Evolutionary conservation across 2,113 vertebrate species (phyloP).

Genomic region (Otus sunia): DNA sequence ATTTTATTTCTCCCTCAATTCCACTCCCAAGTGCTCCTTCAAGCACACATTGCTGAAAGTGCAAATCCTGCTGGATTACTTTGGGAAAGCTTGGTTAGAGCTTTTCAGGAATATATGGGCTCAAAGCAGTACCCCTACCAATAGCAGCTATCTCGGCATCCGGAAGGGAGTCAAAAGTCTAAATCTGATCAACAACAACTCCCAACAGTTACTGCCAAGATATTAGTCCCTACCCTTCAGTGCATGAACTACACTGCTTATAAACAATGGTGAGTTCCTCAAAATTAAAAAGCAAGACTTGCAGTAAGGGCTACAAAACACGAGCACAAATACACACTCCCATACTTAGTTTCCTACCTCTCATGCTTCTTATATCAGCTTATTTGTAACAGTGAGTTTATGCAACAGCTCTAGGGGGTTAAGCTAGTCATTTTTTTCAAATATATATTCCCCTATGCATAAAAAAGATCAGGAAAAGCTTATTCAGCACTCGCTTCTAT

Average conservation of each 20-base stretch:
- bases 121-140: neutral
- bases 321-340: neutral
- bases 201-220: neutral
- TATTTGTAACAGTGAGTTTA: neutral
- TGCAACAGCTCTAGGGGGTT: neutral
- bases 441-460: neutral
- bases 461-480: neutral
- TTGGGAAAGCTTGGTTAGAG: neutral
- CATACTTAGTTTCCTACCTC: neutral
- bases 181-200: neutral
- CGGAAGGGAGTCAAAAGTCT: neutral
- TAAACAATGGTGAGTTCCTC: neutral
- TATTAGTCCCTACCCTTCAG: neutral
- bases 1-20: neutral
- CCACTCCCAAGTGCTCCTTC: neutral
- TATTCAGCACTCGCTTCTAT: neutral
- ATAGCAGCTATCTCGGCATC: neutral
- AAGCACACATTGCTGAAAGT: rapidly evolving
- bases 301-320: neutral
- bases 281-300: neutral
- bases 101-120: neutral
- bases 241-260: no score
- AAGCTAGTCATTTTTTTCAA: rapidly evolving
- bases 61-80: neutral
- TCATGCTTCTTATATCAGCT: neutral